phyloP scores from a whole-genome alignment of 2,113 vertebrate species.

The Strix aluco region DNA sequence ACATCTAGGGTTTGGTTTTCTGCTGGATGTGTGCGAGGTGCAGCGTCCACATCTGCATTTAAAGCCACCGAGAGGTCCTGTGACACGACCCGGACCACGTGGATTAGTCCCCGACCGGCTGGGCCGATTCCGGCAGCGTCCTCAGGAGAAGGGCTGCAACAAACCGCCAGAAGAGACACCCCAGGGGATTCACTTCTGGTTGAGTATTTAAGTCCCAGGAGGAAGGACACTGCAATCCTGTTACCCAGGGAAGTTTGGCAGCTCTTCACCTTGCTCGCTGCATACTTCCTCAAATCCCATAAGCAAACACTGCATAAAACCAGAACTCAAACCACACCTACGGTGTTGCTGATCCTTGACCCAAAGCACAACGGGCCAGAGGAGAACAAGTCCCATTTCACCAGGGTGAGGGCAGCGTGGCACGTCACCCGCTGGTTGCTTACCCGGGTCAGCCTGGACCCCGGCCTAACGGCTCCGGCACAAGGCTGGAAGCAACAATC shows the following conservation, averaged over 20 bases:
- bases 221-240: not conserved
- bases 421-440: fast-evolving
- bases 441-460: fast-evolving
- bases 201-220: no score
- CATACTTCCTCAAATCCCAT: not conserved
- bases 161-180: not conserved
- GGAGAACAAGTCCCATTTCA: not conserved
- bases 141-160: not conserved
- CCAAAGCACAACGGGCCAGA: not conserved
- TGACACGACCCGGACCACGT: fast-evolving
- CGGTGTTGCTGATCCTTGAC: not conserved
- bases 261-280: not conserved
- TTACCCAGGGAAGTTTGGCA: not conserved
- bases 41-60: no score
- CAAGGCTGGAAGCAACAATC: fast-evolving
- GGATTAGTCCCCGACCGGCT: fast-evolving
- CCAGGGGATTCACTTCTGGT: not conserved
- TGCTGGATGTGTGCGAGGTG: fast-evolving
- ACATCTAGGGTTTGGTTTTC: not conserved
- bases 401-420: fast-evolving
- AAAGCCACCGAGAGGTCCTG: not conserved
- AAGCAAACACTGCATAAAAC: not conserved
- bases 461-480: not conserved
- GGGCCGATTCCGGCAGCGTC: not conserved
- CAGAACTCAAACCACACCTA: not conserved